Base-by-base conservation (phyloP, 2,888 invertebrate genomes). In the Sphinx pinastri region DNA sequence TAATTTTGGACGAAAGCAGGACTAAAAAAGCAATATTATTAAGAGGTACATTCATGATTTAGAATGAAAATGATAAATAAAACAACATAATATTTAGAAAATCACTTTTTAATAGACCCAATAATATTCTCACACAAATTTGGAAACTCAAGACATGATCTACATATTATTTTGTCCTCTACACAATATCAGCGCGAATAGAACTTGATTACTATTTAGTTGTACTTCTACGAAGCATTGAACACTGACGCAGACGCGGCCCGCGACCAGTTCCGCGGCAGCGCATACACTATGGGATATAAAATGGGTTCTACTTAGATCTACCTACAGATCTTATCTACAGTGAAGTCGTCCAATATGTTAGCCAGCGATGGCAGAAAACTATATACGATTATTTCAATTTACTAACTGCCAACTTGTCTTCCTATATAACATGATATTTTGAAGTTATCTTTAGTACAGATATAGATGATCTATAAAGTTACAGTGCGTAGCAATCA, bases 41-140 rank as follows among this genome's bases (percentile, higher is more conserved):
- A 38, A 38, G 1, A 38, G 25, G 25, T 25, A 25, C 25, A 25
- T 25, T 38, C 5, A 38, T 3, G 5, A 38, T 38, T 7, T 38
- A 38, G 0, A 38, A 7, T 38, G 5, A 38, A 0, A 0, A 38
- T 38, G 38, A 70, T 38, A 70, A 78, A 78, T 74, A 72, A 78
- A 79, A 80, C 76, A 71, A 38, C 11, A 60, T 55, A 25, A 13
- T 76, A 68, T 76, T 81, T 80, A 80, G 73, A 85, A 88, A 88
- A 86, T 79, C 84, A 85, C 80, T 75, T 82, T 88, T 87, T 87
- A 86, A 81, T 88, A 83, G 81, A 83, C 68, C 76, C 77, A 84
- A 63, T 84, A 80, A 77, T 84, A 81, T 84, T 81, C 76, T 82
- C 82, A 87, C 84, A 85, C 81, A 82, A 84, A 80, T 81, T 72